Base-by-base conservation (phyloP, 2,888 invertebrate genomes). In the Drosophila robusta region DNA sequence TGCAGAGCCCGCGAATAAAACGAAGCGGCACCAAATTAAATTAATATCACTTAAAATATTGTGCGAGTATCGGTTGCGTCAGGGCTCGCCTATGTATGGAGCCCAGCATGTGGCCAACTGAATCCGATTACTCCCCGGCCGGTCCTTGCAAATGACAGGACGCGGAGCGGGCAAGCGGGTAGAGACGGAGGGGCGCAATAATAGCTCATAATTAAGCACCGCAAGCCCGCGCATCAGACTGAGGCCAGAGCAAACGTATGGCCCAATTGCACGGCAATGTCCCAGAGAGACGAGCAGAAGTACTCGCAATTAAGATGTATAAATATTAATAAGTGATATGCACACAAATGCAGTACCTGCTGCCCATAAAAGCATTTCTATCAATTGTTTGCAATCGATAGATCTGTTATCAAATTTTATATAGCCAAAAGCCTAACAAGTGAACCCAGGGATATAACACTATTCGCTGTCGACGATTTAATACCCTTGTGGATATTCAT, bases 11-110 rank as follows among this genome's bases (percentile, higher is more conserved):
- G 44, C 2, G 29, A 29, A 9, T 0, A 29, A 29, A 8, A 9
- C 29, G 29, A 9, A 29, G 29, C 29, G 46, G 49, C 50, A 54
- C 49, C 66, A 84, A 84, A 84, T 87, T 75, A 80, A 85, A 85
- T 85, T 80, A 80, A 85, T 78, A 80, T 84, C 84, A 81, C 79
- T 87, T 79, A 75, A 81, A 87, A 87, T 84, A 83, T 87, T 67
- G 85, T 55, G 62, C 50, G 64, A 55, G 44, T 54, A 75, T 67
- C 63, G 71, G 36, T 56, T 60, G 66, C 24, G 50, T 45, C n/a
- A 39, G 24, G 42, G 46, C 26, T 58, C 50, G 45, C 42, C 29
- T 57, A 34, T 58, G 51, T 29, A 47, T 29, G 16, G 22, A 51
- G 24, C 12, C 18, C 47, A 58, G 49, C 60, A 52, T 58, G 54